Conservation (phyloP, 2,797 vertebrate genomes). For the Esox masquinongy region DNA sequence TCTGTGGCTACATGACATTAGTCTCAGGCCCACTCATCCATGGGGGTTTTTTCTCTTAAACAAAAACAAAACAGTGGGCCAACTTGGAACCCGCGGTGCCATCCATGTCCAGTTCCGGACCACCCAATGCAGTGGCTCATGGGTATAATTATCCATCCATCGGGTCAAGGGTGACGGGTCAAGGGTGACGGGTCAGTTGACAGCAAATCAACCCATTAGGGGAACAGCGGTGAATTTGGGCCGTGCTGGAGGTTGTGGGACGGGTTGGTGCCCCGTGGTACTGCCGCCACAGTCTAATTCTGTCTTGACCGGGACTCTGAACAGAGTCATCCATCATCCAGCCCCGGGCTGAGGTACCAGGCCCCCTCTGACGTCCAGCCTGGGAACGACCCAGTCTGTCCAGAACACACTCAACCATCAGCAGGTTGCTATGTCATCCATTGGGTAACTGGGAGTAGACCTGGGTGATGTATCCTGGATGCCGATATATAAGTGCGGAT, state of each 20-base stretch:
- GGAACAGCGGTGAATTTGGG: neutral
- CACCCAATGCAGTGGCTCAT: too few relatives aligned
- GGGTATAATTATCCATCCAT: neutral
- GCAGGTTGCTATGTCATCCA: neutral
- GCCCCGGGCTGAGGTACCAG: slow-evolving; percentile 57
- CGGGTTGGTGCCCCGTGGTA: slow-evolving; percentile 12
- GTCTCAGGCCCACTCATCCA: neutral
- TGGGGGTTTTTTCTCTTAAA: slow-evolving; percentile 44
- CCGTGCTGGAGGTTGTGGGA: slow-evolving; percentile 12
- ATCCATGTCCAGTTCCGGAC: too few relatives aligned
- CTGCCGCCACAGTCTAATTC: slow-evolving; percentile 40
- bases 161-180: neutral
- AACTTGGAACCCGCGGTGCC: too few relatives aligned
- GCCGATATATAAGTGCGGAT: too few relatives aligned
- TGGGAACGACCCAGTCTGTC: slow-evolving; percentile 17
- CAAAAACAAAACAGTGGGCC: neutral
- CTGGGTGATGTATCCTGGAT: too few relatives aligned
- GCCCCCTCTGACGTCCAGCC: slow-evolving; percentile 20
- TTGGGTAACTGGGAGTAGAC: neutral
- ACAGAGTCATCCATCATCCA: slow-evolving; percentile 39
- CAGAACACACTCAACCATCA: neutral
- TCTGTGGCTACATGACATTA: neutral
- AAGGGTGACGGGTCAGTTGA: neutral
- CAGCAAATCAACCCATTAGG: neutral
- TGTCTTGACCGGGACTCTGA: slow-evolving; percentile 64